Base-by-base conservation (phyloP, 2,888 invertebrate species). In the Sphaerophoria rueppellii region DNA sequence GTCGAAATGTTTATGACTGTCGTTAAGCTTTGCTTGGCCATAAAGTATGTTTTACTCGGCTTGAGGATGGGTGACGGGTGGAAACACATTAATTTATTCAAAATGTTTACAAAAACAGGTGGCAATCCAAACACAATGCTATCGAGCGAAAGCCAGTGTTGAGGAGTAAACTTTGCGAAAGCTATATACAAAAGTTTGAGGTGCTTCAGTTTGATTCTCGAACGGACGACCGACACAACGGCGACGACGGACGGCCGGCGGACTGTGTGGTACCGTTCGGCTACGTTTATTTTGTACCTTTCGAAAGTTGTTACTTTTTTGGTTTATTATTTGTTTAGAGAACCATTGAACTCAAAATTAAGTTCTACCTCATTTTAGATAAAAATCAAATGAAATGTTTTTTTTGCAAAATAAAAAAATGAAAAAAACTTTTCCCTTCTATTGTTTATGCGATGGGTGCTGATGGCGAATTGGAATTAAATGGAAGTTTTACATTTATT, bases 1-100 rank as follows among this genome's bases (percentile, higher is more conserved):
- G 69, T 85, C 58, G 73, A 73, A 77, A 81, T 77, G 81, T 81
- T 85, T 85, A 81, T 85, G 81, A 63, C 63, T 77, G 70, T 77
- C 85, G 73, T 81, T 81, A 72, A 73, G 70, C 80, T 70, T 67
- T 67, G 63, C 52, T 78, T 72, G 74, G 82, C 48, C 65, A 70
- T 78, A 70, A 78, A 78, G 70, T 71, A 40, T 65, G 37, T 12
- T 50, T 50, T 65, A 50, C 24, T 46, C 35, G 40, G 35, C 43
- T 52, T 9, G 11, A 35, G 34, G 12, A 24, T 32, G 32, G 61
- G 16, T 60, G 40, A 60, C 43, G 54, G 35, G 50, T 46, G 63
- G 46, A 54, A 69, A 69, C 32, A 50, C 61, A 58, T 81, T 85
- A 80, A 85, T 85, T 85, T 81, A 81, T 85, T 81, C 70, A 81